Conservation (phyloP, 2,888 invertebrate species). For the Eledone cirrhosa region DNA sequence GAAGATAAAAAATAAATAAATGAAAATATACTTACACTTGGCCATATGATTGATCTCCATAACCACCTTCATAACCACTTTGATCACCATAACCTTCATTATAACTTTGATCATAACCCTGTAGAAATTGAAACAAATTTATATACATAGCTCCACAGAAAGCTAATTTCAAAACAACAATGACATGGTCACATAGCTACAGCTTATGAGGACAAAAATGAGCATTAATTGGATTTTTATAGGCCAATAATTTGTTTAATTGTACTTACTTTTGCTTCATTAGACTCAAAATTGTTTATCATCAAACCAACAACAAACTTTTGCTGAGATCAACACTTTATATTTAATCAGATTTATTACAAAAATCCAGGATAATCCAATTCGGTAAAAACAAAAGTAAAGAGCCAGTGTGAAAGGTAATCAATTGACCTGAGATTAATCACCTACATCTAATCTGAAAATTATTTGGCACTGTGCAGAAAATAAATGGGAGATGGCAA, state of each 20-base stretch:
- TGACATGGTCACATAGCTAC: too few relatives aligned
- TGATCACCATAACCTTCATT: slow-evolving; percentile 37
- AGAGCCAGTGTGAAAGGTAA: background rate
- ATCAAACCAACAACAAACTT: too few relatives aligned
- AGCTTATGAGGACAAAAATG: too few relatives aligned
- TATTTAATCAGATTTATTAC: background rate
- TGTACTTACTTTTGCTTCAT: slow-evolving; percentile 25
- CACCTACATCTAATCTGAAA: too few relatives aligned
- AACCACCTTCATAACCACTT: slow-evolving; percentile 28
- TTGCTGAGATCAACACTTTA: too few relatives aligned
- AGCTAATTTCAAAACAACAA: too few relatives aligned
- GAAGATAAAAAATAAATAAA: background rate
- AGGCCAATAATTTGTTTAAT: slow-evolving; percentile 15
- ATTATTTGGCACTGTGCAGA: too few relatives aligned
- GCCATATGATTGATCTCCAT: slow-evolving; percentile 31
- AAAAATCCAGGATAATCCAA: slow-evolving; percentile 22
- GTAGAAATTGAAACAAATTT: background rate
- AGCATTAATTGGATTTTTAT: slow-evolving; percentile 10
- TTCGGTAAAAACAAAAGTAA: background rate
- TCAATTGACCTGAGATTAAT: slow-evolving; percentile 14
- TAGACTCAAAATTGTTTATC: slow-evolving; percentile 2
- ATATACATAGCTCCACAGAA: too few relatives aligned
- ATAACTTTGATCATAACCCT: slow-evolving; percentile 33
- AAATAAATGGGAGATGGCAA: too few relatives aligned
- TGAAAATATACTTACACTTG: slow-evolving; percentile 26